Base-by-base conservation (phyloP, 2,888 invertebrate genomes). In the Ormyrus thymus region DNA sequence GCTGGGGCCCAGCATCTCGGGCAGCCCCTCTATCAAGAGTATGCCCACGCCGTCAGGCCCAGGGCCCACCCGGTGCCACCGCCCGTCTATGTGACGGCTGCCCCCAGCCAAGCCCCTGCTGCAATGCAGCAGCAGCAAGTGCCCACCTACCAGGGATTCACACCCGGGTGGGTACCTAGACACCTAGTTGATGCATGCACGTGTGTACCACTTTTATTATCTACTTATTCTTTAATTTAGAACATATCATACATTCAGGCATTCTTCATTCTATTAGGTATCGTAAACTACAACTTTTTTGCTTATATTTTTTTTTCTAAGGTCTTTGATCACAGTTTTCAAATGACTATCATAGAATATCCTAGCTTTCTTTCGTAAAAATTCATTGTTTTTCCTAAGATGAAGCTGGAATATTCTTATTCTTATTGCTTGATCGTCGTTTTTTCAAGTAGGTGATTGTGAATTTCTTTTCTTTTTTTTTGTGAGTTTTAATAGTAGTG, bases 61-160 rank as follows among this genome's bases (percentile, higher is more conserved):
- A 86, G 90, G 76, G 87, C 87, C 77, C 90, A 89, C 83, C 88
- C 89, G 76, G 89, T 95, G 93, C 90, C 93, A 93, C 83, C 92
- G 93, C 93, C 94, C 62, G 94, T 95, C 64, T 95, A 95, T 88
- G 94, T 94, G 61, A 94, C 94, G 68, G 92, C 93, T 65, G 91
- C 91, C 59, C 92, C 89, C 74, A 80, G 51, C 48, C 89, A 89
- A 83, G 86, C 89, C 80, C 88, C 89, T 53, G 84, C 88, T 82
- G 86, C 88, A 81, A 89, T 89, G 76, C 90, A 89, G 83, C 89
- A 89, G 83, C 90, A 89, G 83, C 89, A 89, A 88, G 87, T 89
- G 86, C 89, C 90, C 87, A 89, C 90, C 87, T 90, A 89, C 85
- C 90, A 89, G 87, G 90, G 89, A 89, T 90, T 89, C 85, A 90